A percentile compares a stretch with the other conserved stretches of the same genome.
phyloP scores from a whole-genome alignment of 2,113 vertebrate genomes.

The Rhinogobius similis region DNA sequence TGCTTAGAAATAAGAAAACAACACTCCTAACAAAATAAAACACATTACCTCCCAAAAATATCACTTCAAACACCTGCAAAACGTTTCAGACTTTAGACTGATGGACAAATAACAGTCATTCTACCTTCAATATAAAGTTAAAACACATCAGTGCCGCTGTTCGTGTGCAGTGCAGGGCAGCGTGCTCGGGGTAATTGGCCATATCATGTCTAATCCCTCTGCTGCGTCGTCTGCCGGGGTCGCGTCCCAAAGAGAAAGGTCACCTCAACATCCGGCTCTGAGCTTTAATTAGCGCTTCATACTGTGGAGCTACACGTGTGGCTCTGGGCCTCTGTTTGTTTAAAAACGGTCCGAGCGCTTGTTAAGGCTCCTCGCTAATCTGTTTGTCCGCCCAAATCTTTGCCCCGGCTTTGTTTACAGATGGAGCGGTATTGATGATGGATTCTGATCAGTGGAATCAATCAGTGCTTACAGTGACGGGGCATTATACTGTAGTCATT shows the following conservation, averaged over 20 bases:
- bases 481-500: slow-evolving; percentile 64
- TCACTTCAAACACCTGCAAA: too few relatives aligned
- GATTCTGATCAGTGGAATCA: slow-evolving; percentile 61
- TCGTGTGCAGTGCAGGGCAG: too few relatives aligned
- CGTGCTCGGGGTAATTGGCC: slow-evolving; percentile 65
- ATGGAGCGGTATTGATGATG: slow-evolving; percentile 60
- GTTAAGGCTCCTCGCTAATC: background rate
- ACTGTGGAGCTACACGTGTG: slow-evolving; percentile 50
- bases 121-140: too few relatives aligned
- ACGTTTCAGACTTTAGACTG: too few relatives aligned
- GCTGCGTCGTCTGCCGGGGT: slow-evolving; percentile 68
- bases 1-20: too few relatives aligned
- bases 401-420: slow-evolving; percentile 28
- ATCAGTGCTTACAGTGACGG: slow-evolving; percentile 67
- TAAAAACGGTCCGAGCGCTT: background rate
- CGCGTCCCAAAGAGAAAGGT: slow-evolving; percentile 67
- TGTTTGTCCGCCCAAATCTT: background rate
- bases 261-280: slow-evolving; percentile 68
- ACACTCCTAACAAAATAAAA: too few relatives aligned
- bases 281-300: slow-evolving; percentile 60
- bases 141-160: too few relatives aligned
- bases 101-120: too few relatives aligned
- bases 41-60: too few relatives aligned
- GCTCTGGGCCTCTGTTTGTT: background rate
- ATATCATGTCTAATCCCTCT: slow-evolving; percentile 70